A percentile compares a stretch with the other conserved stretches of the same genome.
Evolutionary conservation across 2,113 vertebrate species (phyloP).

Genomic region (Neolamprologus kungweensis): DNA sequence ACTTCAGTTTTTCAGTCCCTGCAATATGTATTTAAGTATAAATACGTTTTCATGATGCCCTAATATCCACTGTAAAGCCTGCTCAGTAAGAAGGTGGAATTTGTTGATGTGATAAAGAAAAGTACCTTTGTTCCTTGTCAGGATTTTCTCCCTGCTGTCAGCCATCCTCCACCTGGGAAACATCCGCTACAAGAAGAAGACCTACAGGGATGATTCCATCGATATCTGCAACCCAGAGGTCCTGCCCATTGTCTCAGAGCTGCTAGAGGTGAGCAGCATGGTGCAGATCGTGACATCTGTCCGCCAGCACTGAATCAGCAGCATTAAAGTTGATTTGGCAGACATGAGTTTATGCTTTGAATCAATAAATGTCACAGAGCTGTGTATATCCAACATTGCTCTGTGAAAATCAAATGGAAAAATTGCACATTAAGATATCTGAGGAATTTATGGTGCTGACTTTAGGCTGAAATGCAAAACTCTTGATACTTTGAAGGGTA

Average conservation of each 20-base stretch:
- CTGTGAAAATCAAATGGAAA: background rate
- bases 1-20: background rate
- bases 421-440: background rate
- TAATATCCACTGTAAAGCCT: background rate
- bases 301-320: background rate
- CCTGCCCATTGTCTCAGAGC: constrained; percentile 84
- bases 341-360: background rate
- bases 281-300: background rate
- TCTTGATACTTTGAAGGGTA: constrained; percentile 8
- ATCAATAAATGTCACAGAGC: background rate
- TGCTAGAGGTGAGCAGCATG: constrained; percentile 82
- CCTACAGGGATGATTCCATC: constrained; percentile 93
- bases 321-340: background rate
- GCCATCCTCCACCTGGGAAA: constrained; percentile 95
- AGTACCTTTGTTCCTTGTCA: constrained; percentile 24
- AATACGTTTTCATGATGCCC: background rate
- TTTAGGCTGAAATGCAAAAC: constrained; percentile 7
- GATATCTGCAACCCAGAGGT: constrained; percentile 93
- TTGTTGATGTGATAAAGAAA: background rate
- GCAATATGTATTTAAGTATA: background rate
- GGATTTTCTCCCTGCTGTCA: constrained; percentile 91
- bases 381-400: background rate
- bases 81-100: background rate
- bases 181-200: constrained; percentile 95
- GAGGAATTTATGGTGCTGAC: background rate